Conservation (phyloP, 2,797 vertebrate genomes). For the Brachyrhaphis roseni region DNA sequence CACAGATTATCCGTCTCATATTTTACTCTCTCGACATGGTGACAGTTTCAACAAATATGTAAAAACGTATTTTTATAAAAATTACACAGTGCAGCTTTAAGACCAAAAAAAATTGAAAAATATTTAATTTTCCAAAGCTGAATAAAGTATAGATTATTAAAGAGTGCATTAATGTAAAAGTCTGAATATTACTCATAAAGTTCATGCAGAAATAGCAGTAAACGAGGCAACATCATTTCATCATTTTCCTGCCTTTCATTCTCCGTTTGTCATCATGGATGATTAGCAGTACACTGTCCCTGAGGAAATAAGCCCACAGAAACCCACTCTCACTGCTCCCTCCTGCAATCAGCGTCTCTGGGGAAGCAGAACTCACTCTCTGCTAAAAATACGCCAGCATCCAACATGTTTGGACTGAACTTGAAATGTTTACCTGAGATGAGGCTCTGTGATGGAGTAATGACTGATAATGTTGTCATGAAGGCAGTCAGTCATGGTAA, state of each 20-base stretch:
- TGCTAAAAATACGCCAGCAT: conserved; percentile 49
- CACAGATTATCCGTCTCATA: too few relatives aligned
- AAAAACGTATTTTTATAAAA: too few relatives aligned
- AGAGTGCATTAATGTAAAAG: neutral
- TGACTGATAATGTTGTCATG: conserved; percentile 63
- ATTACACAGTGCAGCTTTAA: too few relatives aligned
- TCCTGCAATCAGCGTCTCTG: conserved; percentile 43
- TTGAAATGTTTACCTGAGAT: conserved; percentile 70
- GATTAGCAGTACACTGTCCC: conserved; percentile 62
- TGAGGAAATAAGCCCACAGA: conserved; percentile 53
- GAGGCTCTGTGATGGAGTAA: conserved; percentile 61
- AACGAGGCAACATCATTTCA: neutral
- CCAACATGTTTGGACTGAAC: conserved; percentile 58
- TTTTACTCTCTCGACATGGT: too few relatives aligned
- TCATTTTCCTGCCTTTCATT: conserved; percentile 31
- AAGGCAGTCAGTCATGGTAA: conserved; percentile 64
- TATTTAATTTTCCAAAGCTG: too few relatives aligned
- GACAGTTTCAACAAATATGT: too few relatives aligned
- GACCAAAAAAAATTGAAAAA: too few relatives aligned
- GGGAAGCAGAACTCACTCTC: conserved; percentile 50
- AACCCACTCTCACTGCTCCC: conserved; percentile 44
- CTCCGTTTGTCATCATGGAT: conserved; percentile 45
- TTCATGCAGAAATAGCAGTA: conserved; percentile 36
- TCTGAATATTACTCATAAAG: conserved; percentile 28
- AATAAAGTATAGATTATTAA: neutral